Base-by-base conservation (phyloP, 2,888 invertebrate genomes). In the Aplocera efformata region DNA sequence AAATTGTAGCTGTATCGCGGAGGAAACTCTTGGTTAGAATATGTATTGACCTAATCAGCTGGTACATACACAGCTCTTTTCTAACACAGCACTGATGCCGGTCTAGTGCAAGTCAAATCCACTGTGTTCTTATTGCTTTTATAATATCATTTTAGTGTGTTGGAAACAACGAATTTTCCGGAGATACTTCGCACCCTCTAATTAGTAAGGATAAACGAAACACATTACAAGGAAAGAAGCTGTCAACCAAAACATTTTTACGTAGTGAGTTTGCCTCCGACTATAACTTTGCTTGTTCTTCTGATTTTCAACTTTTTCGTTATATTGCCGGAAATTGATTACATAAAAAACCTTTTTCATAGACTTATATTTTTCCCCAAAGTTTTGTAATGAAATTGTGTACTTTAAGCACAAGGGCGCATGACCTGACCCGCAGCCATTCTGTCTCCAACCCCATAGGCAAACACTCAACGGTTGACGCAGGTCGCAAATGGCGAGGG, bases 381-480 rank as follows among this genome's bases (percentile, higher is more conserved):
- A 45, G 40, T 45, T 45, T 45, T 45, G 45, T 38, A 46, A 37
- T 46, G 31, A 46, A 37, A 46, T 32, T 37, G 46, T 41, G 46
- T 41, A 35, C 38, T 46, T 42, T 42, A 34, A 34, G 32, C 32
- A 34, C 37, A 32, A 44, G 37, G 34, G 37, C 35, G 38, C 37
- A 45, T 38, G 37, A 45, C 41, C 45, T 46, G 47, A 46, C 42
- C 47, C 45, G 35, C 38, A 47, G 32, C 42, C 32, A 36, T 40
- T 44, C 34, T 41, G 36, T 28, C 45, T 37, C 50, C 46, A 43
- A 42, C 48, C 43, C 50, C 38, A 42, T 43, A 39, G 42, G 45
- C 43, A 50, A 53, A 53, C 48, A 53, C 48, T 53, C 41, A 35
- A 46, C 41, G 39, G 41, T 48, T 53, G 47, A 45, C 53, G 48